Percentiles rank a stretch among this genome's conserved stretches.
phyloP scores from a whole-genome alignment of 1,140 invertebrate species.

The Drosophila paulistorum region DNA sequence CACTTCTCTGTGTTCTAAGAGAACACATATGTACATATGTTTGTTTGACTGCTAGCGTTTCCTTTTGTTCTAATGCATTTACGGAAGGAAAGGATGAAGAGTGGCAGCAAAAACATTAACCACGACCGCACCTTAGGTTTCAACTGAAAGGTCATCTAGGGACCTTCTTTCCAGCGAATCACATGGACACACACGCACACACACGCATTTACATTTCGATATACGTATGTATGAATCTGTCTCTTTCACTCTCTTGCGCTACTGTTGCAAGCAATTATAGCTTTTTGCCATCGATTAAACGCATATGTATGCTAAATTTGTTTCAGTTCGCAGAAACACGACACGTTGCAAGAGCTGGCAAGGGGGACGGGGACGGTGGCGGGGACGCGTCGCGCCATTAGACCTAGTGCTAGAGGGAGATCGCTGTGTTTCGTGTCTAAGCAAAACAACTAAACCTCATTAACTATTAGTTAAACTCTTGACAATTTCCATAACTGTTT shows the following conservation, averaged over 20 bases:
- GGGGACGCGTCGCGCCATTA: not conserved
- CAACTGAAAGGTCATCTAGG: conserved; percentile 52
- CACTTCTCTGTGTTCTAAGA: conserved; percentile 6
- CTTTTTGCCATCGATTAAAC: conserved; percentile 59
- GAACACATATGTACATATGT: not conserved
- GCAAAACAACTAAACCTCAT: not conserved
- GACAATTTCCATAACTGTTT: not conserved
- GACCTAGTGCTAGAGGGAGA: not conserved
- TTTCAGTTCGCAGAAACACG: not conserved
- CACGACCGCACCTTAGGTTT: conserved; percentile 29
- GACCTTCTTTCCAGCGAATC: conserved; percentile 40
- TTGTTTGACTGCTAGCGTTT: conserved; percentile 32
- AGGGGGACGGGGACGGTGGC: too few relatives aligned
- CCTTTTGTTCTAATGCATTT: conserved; percentile 34
- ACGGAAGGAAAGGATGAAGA: not conserved
- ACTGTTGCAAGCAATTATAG: conserved; percentile 51
- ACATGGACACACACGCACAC: not conserved
- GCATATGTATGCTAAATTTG: conserved; percentile 40
- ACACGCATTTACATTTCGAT: not conserved
- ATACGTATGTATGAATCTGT: not conserved
- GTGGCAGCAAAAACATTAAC: not conserved
- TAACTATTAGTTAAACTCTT: not conserved
- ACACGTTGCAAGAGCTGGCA: not conserved
- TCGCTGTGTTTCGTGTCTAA: not conserved
- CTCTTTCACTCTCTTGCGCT: conserved; percentile 1